Evolutionary conservation across 1,140 invertebrate species (phyloP), one percentile per base, ranked within the genome.

Genomic region (Tetragnatha versicolor): DNA sequence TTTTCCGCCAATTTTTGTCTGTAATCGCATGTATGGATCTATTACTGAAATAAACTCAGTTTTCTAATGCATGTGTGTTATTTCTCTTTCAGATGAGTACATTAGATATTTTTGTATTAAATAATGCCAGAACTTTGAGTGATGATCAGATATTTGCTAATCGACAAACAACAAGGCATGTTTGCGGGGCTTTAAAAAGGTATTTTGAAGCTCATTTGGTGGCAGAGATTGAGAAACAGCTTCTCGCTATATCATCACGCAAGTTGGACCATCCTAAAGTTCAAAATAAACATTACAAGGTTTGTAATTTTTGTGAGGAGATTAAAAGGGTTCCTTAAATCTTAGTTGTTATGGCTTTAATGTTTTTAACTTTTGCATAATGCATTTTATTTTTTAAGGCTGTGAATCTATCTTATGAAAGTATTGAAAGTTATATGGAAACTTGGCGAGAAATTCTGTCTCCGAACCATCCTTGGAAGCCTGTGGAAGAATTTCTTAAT

Each of bases 121-220:
- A 60, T 65, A 47, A 70, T 39, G 31, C 37, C 0, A 84, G 87
- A 2, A 81, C 75, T 33, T 85, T 94, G n/a, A 92, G 92, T 77
- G 95, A 97, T 82, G 95, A 97, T 85, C 92, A 95, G 84, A 92
- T 95, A 79, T 95, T 93, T 84, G 92, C 94, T 2, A 93, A 93
- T n/a, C 85, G 95, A n/a, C 96, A 98, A 87, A 93, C 95, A 60
- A 94, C 97, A 1, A 87, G 95, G 12, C 95, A 98, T 85, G 96
- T 98, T 2, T 95, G 94, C 83, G 91, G 94, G 6, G 93, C 96
- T 2, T 88, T 98, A 1, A 94, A 96, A 83, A 90, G 92, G 76
- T 98, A 98, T 82, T 92, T 96, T 85, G 96, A 98, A 85, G 92
- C 93, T 2, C 97, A 98, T 86, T 86, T 98, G 37, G 90, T 92